Evolutionary conservation across 2,113 vertebrate genomes (phyloP), one percentile per base, ranked within the genome.

Genomic region (Bufo bufo): DNA sequence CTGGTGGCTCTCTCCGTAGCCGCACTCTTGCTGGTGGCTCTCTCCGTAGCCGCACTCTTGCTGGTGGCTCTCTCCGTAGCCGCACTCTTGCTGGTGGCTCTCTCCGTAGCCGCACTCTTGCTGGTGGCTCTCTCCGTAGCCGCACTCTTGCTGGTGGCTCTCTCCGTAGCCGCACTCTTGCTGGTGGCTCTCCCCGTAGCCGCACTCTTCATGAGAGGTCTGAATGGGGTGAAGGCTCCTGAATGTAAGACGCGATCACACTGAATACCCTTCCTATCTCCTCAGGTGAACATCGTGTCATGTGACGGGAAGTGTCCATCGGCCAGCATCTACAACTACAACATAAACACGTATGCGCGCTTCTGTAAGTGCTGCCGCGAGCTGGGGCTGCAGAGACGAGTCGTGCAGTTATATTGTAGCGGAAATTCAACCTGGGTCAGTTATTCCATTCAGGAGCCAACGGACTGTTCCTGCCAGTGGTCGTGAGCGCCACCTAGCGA

Each of bases 251-350:
- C 61, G 4, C 12, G 5, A 5, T 52, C 52, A 52, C 56, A 72
- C 43, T 5, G 4, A 45, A 6, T 72, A 7, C 56, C 9, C 20
- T 47, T 7, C 50, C 20, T 84, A 20, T 61, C 20, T 3, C 65
- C 90, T 63, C 91, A 99, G 98, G 97, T 99, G 88, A 99, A 99
- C 92, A 97, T 99, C 0, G 97, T 99, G 90, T 99, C 98, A 0
- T 99, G 98, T 33, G 98, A 99, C 0, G 98, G 98, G 14, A 98
- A 98, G 91, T 99, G 98, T 89, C 98, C 98, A 0, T 99, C 98
- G 0, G 98, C 98, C 90, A 99, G 98, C 92, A 99, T 99, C 92
- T 99, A 99, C 93, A 99, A 99, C 95, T 99, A 99, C 94, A 99
- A 99, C 93, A 97, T 99, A 93, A 99, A 99, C 93, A 96, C 97